Conservation (phyloP, 2,113 vertebrate species). For the Carassius auratus region DNA sequence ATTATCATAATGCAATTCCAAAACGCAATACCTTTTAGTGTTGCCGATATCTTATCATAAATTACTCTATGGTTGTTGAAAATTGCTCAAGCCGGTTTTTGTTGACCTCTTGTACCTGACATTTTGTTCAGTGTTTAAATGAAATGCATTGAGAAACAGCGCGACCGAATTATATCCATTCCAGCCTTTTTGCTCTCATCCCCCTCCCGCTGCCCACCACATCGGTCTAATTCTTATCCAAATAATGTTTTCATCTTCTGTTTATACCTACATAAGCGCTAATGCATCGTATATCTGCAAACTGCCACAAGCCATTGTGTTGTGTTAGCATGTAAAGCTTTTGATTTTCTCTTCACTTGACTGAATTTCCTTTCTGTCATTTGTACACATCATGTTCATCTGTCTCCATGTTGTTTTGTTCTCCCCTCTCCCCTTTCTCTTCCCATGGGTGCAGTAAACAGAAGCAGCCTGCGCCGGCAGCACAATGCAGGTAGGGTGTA, state of each 20-base stretch:
- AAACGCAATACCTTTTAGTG: conserved; percentile 23
- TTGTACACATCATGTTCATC: conserved; percentile 62
- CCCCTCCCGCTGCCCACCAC: not conserved
- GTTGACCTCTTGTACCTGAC: conserved; percentile 17
- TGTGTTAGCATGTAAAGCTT: conserved; percentile 51
- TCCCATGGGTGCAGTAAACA: conserved; percentile 74
- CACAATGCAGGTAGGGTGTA: conserved; percentile 73
- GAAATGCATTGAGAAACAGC: not conserved
- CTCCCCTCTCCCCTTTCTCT: conserved; percentile 62
- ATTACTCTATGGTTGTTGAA: conserved; percentile 24
- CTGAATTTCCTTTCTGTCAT: conserved; percentile 44
- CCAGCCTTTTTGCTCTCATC: not conserved
- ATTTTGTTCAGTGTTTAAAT: conserved; percentile 33
- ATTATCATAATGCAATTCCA: conserved; percentile 39
- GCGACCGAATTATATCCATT: conserved; percentile 10
- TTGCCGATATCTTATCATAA: conserved; percentile 2
- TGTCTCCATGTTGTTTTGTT: conserved; percentile 71
- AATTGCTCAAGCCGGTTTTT: conserved; percentile 27
- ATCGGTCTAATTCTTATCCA: conserved; percentile 17
- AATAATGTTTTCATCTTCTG: conserved; percentile 21
- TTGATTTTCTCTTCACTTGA: conserved; percentile 46
- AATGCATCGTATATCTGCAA: conserved; percentile 41
- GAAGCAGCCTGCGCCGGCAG: conserved; percentile 70
- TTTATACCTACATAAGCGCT: conserved; percentile 5
- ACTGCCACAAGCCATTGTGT: conserved; percentile 23